Conservation (phyloP, 2,113 vertebrate genomes). For the Genyomyrus donnyi region DNA sequence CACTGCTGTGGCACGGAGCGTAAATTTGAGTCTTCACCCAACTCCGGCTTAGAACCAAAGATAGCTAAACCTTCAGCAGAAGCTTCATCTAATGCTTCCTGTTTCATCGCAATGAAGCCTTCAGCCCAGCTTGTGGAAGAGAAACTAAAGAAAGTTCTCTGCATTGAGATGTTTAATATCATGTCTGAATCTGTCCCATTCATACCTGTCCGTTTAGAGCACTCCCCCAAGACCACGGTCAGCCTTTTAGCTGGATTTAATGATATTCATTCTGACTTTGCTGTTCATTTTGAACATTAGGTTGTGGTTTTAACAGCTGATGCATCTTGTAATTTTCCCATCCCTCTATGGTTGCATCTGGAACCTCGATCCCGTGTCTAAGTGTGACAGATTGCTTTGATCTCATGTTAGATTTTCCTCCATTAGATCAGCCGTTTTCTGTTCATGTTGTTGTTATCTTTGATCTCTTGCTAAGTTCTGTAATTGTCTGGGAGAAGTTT, state of each 20-base stretch:
- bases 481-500: background rate
- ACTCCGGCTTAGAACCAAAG: background rate
- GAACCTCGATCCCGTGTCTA: background rate
- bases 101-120: background rate
- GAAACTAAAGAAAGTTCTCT: background rate
- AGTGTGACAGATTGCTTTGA: background rate
- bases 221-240: background rate
- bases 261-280: background rate
- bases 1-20: background rate
- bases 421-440: background rate
- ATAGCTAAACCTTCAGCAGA: background rate
- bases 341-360: background rate
- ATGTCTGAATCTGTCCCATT: background rate
- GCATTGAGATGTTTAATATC: background rate
- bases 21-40: background rate
- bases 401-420: background rate
- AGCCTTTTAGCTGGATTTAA: background rate
- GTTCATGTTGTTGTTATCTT: background rate
- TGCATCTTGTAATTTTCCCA: background rate
- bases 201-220: background rate
- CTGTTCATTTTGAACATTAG: background rate
- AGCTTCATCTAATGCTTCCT: background rate
- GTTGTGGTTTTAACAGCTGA: background rate
- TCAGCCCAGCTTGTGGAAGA: background rate
- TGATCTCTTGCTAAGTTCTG: background rate